Evolutionary conservation across 2,797 vertebrate genomes (phyloP).

Genomic region (Gambelia wislizenii): DNA sequence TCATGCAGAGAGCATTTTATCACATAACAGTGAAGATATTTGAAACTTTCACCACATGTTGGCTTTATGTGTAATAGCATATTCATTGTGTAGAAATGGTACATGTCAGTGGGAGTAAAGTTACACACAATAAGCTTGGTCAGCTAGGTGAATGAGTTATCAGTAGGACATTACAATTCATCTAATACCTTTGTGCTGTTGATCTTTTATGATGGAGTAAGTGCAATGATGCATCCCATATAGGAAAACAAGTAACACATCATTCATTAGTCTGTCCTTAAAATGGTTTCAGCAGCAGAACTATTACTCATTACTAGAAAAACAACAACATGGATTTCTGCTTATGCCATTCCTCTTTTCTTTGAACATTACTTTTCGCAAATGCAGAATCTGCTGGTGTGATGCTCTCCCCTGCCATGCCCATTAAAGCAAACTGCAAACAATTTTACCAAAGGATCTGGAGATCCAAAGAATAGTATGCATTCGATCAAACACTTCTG

Average conservation of each 20-base stretch:
- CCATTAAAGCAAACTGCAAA: constrained; percentile 53
- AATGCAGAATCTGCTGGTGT: not conserved
- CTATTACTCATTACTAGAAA: not conserved
- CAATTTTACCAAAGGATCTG: constrained; percentile 42
- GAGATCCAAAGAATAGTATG: constrained; percentile 20
- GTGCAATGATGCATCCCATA: not conserved
- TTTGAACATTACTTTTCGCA: constrained; percentile 1
- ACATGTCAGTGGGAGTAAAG: not conserved
- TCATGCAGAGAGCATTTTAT: constrained; percentile 10
- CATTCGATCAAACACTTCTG: constrained; percentile 39
- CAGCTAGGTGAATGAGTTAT: constrained; percentile 1
- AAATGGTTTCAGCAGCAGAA: not conserved
- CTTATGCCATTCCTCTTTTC: not conserved
- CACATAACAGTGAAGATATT: not conserved
- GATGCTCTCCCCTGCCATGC: not conserved
- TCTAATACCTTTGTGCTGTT: not conserved
- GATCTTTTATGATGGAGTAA: not conserved
- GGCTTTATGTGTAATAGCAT: not conserved
- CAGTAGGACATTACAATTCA: not conserved
- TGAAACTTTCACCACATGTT: constrained; percentile 5
- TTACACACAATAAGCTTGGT: not conserved
- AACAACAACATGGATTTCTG: not conserved
- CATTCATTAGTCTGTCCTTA: not conserved
- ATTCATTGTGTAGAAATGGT: not conserved
- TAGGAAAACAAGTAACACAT: not conserved